Conservation (phyloP, 2,797 vertebrate genomes). For the Fistularia tabacaria region DNA sequence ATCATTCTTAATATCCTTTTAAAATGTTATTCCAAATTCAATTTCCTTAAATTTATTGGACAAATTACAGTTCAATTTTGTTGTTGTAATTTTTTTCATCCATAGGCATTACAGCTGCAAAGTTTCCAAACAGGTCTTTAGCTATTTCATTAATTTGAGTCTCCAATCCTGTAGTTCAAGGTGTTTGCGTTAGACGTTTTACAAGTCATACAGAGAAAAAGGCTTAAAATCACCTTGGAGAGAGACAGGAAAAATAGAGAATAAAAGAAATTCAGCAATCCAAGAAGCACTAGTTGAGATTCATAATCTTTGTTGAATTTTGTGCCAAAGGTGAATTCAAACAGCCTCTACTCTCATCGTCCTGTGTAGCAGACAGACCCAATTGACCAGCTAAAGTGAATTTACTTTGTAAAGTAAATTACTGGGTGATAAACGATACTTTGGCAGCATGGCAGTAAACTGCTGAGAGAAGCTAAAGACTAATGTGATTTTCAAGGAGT, state of each 20-base stretch:
- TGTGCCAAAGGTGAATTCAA: conserved; percentile 28
- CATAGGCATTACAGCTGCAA: too few relatives aligned
- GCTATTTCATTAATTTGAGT: too few relatives aligned
- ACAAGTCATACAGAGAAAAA: conserved; percentile 61
- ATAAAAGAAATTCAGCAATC: conserved; percentile 4
- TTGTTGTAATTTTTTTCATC: too few relatives aligned
- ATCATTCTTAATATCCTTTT: too few relatives aligned
- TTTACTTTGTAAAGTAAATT: conserved; percentile 76
- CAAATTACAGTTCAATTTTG: too few relatives aligned
- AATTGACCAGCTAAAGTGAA: conserved; percentile 65
- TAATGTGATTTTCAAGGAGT: conserved; percentile 78
- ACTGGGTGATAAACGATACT: conserved; percentile 75
- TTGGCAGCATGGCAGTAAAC: conserved; percentile 71
- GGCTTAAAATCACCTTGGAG: conserved; percentile 52
- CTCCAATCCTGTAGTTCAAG: conserved; percentile 61
- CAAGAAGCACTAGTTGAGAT: conserved; percentile 8
- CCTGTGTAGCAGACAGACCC: conserved; percentile 48
- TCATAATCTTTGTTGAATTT: conserved; percentile 23
- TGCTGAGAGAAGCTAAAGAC: conserved; percentile 77
- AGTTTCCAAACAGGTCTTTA: too few relatives aligned
- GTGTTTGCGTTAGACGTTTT: conserved; percentile 62
- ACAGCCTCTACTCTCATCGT: conserved; percentile 26
- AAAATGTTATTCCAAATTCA: too few relatives aligned
- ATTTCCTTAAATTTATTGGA: too few relatives aligned
- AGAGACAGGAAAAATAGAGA: conserved; percentile 20